A percentile compares a stretch with the other conserved stretches of the same genome.
Evolutionary conservation across 1,140 invertebrate species (phyloP).

Genomic region (Lineus longissimus): DNA sequence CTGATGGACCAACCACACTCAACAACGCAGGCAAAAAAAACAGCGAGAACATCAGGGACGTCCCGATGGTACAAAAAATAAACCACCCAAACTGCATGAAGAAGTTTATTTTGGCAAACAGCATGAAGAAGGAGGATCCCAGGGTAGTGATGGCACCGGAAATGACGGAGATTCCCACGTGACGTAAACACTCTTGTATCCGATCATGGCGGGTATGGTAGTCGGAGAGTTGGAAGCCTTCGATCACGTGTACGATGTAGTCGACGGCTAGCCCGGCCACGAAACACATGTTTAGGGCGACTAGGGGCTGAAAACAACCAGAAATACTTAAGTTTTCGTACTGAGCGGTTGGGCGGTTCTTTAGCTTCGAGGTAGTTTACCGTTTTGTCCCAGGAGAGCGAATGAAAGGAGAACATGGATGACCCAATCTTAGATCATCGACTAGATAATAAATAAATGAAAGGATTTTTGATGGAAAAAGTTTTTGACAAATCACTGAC

Average conservation of each 20-base stretch:
- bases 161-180: slow-evolving; percentile 18
- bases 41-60: slow-evolving; percentile 38
- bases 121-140: slow-evolving; percentile 39
- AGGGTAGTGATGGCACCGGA: slow-evolving; percentile 38
- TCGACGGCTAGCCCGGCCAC: slow-evolving; percentile 21
- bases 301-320: slow-evolving; percentile 16
- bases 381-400: no score
- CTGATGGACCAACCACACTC: slow-evolving; percentile 33
- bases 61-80: slow-evolving; percentile 40
- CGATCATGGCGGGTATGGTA: slow-evolving; percentile 9
- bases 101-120: slow-evolving; percentile 33
- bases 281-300: slow-evolving; percentile 17
- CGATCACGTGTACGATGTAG: slow-evolving; percentile 21
- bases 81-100: slow-evolving; percentile 42
- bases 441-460: no score
- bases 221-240: slow-evolving; percentile 15
- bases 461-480: no score
- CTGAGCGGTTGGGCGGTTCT: no score
- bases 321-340: no score
- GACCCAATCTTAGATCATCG: no score
- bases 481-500: no score
- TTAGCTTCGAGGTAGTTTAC: no score
- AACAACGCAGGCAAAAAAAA: slow-evolving; percentile 30
- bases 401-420: no score
- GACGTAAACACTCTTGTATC: slow-evolving; percentile 7